Percentiles rank a stretch among this genome's conserved stretches.
phyloP scores from a whole-genome alignment of 2,797 vertebrate species.

The Prunella strophiata region DNA sequence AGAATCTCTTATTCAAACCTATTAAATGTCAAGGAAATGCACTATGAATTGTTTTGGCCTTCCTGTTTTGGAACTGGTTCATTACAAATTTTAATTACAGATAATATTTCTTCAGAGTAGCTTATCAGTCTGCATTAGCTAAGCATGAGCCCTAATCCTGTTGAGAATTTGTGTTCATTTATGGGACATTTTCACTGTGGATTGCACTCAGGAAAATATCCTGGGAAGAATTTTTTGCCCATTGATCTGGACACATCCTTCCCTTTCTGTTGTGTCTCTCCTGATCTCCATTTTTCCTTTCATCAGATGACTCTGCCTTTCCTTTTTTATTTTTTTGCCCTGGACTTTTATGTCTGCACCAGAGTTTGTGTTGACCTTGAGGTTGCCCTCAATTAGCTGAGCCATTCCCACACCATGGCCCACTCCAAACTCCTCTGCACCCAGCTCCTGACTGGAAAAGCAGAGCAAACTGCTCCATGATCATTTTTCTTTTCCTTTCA shows the following conservation, averaged over 20 bases:
- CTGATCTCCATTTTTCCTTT: background rate
- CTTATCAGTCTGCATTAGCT: background rate
- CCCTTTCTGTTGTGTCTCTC: background rate
- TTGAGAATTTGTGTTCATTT: background rate
- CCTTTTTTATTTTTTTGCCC: slow-evolving; percentile 34
- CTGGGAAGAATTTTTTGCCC: background rate
- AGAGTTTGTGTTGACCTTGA: slow-evolving; percentile 42
- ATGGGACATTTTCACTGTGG: background rate
- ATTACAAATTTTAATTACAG: background rate
- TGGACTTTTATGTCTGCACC: slow-evolving; percentile 27
- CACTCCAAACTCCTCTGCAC: background rate
- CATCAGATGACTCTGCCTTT: slow-evolving; percentile 15
- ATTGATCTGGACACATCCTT: background rate
- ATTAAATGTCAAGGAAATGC: background rate
- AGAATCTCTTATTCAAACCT: background rate
- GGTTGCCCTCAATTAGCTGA: slow-evolving; percentile 56
- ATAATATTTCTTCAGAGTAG: background rate
- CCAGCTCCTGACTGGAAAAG: background rate
- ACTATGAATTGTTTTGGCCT: background rate
- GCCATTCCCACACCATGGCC: background rate
- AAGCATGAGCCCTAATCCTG: background rate
- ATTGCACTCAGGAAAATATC: background rate
- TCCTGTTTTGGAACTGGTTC: background rate
- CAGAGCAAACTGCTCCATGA: background rate
- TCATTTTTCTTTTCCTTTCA: slow-evolving; percentile 46